Base-by-base conservation (phyloP, 2,113 vertebrate genomes). In the Saccopteryx bilineata region DNA sequence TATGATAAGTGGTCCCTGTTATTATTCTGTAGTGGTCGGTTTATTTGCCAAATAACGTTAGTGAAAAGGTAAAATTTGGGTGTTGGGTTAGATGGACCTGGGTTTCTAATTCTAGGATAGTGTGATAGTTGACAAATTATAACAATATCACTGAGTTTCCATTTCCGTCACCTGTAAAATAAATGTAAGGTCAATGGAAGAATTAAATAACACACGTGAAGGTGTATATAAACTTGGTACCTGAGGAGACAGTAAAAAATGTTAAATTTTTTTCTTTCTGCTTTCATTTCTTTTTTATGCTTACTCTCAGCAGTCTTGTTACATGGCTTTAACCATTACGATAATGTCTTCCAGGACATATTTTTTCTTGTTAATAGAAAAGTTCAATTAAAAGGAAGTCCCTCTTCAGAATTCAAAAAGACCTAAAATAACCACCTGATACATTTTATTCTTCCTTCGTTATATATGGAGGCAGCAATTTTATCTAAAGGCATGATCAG, bases 101-200 rank as follows among this genome's bases (percentile, higher is more conserved):
- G 48, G 24, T 50, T 92, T 83, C 65, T n/a, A 56, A 56, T 63
- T 72, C 46, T 88, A 85, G 26, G 72, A 31, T 85, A 92, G n/a
- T 85, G 33, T 79, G 81, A 21, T 54, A 74, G 72, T 56, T 91
- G 66, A 60, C 61, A 92, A 69, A 88, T 60, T 81, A 5, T 82
- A 94, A 95, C 9, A 50, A 58, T 88, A 21, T 50, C 56, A 39
- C 18, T 65, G 28, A 26, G 17, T 80, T 85, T 63, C 60, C 52
- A 80, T 31, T 92, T 90, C 31, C 52, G 68, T 86, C 52, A 52
- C 48, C 68, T 89, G 3, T 50, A 56, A 90, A 81, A 85, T 31
- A 54, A 63, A 71, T n/a, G 31, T 54, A 68, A 85, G 5, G 3
- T 33, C 56, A 21, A 89, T 23, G 28, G 63, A 74, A 60, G 33